Conservation (phyloP, 2,113 vertebrate genomes). For the Lepus europaeus region DNA sequence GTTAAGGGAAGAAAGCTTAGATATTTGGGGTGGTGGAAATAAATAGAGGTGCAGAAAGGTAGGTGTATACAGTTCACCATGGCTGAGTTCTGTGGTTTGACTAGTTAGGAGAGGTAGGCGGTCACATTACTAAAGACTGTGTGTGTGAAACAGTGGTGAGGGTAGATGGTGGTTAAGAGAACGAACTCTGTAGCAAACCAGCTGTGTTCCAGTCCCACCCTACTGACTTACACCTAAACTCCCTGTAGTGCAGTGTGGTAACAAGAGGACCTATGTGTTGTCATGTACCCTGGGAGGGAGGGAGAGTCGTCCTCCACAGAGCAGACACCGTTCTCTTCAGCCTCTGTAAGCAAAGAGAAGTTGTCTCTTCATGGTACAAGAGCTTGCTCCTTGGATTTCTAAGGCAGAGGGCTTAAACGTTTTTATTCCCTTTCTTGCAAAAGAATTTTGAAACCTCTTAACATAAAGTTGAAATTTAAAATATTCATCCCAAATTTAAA, state of each 20-base stretch:
- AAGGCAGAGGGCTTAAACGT: background rate
- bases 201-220: background rate
- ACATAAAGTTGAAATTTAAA: slow-evolving; percentile 55
- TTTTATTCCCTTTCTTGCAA: background rate
- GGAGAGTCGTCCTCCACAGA: background rate
- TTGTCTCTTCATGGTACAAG: background rate
- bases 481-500: slow-evolving; percentile 1
- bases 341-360: background rate
- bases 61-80: background rate
- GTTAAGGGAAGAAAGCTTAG: background rate
- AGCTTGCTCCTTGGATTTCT: background rate
- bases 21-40: background rate
- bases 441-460: background rate
- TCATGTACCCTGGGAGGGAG: too few relatives aligned
- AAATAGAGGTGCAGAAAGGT: background rate
- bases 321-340: too few relatives aligned
- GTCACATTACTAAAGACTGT: background rate
- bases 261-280: background rate
- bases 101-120: background rate
- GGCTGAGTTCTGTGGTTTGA: too few relatives aligned
- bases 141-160: background rate
- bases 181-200: background rate
- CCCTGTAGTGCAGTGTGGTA: background rate
- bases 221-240: background rate
- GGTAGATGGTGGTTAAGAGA: background rate